Conservation (phyloP, 2,113 vertebrate genomes). For the Epinephelus lanceolatus region DNA sequence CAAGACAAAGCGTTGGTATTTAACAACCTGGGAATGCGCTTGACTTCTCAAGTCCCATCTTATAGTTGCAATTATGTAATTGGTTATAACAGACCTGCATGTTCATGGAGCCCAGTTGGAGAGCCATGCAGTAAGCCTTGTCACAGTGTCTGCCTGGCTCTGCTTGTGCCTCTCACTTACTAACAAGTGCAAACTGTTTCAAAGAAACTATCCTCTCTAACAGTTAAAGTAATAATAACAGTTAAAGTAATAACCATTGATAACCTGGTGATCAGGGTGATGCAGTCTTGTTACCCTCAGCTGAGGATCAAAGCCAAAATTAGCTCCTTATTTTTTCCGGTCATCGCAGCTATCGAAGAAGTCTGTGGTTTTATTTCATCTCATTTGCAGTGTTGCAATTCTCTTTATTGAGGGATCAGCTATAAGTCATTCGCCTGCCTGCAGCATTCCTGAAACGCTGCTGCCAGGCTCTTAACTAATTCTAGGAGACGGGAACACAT, state of each 20-base stretch:
- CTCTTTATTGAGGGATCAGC: constrained; percentile 8
- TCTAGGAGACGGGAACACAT: not conserved
- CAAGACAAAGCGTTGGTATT: too few relatives aligned
- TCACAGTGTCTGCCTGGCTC: not conserved
- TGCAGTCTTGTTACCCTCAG: not conserved
- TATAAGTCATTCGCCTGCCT: constrained; percentile 8
- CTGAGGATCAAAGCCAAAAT: not conserved
- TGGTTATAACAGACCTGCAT: too few relatives aligned
- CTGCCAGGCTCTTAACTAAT: constrained; percentile 23
- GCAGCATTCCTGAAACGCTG: constrained; percentile 17
- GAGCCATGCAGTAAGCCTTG: not conserved
- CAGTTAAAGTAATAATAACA: not conserved
- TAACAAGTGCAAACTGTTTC: not conserved
- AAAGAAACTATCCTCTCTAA: not conserved
- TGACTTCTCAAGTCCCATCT: too few relatives aligned
- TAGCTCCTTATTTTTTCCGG: not conserved
- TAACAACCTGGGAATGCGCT: not conserved
- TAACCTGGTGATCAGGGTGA: not conserved
- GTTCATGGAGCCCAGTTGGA: not conserved
- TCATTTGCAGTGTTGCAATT: not conserved
- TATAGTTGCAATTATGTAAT: not conserved
- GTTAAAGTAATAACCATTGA: not conserved
- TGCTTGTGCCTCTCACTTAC: not conserved
- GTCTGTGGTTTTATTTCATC: not conserved
- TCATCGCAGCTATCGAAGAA: not conserved